Base-by-base conservation (phyloP, 1,140 invertebrate genomes). In the Zaprionus kolodkinae region DNA sequence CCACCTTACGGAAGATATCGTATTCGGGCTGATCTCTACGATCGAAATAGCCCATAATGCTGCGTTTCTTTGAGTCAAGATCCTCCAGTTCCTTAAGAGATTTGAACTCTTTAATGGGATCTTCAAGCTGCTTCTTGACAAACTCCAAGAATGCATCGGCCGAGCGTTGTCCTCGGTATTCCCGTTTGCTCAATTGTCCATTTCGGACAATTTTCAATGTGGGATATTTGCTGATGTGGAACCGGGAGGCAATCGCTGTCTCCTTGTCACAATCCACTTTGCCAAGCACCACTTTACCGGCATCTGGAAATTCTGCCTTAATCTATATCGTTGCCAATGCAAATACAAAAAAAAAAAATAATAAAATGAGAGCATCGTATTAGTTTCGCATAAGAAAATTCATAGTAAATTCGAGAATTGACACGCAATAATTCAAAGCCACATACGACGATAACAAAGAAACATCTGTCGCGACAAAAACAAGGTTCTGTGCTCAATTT, bases 161-260 rank as follows among this genome's bases (percentile, higher is more conserved):
- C 36, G 94, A 95, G 10, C 94, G 88, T 81, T 95, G 94, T 12
- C 95, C 98, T 89, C 99, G 95, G 87, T 99, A 99, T 93, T 99
- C 99, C 85, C 96, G 95, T 93, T 99, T 99, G 1, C 96, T 95
- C 9, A 97, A 95, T 85, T 98, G 95, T 1, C 99, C 99, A 95
- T 99, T 99, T 35, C 97, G 95, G 86, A 99, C 97, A 17, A 99
- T 93, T 94, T 99, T 99, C 38, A 99, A 93, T 13, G 99, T 99
- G 25, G 99, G 99, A 94, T 99, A 99, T 94, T 99, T 99, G 13
- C 96, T 97, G 52, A 99, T 99, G 85, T 99, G 97, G 93, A 98
- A 99, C 79, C 97, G 95, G 10, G 96, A 95, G 9, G 98, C 97
- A 57, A 99, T 94, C 57, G 95, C 93, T 82, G 94, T 95, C 94